A percentile compares a stretch with the other conserved stretches of the same genome.
Evolutionary conservation across 2,113 vertebrate species (phyloP).

Genomic region (Peucedramus taeniatus): DNA sequence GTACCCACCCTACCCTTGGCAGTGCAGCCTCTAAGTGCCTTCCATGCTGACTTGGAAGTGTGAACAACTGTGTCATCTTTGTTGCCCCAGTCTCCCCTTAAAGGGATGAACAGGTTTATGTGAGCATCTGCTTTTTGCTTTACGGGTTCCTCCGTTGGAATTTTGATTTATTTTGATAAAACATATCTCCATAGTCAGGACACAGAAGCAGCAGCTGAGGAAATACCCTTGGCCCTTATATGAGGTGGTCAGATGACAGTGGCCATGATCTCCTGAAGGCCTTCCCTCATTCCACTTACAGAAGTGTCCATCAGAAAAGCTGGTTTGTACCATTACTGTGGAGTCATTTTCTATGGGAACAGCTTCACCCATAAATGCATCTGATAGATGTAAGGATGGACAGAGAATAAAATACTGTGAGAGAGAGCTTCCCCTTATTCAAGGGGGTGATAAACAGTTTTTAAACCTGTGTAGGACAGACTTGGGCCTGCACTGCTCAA

Average conservation of each 20-base stretch:
- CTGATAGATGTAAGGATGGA: background rate
- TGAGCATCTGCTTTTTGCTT: background rate
- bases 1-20: background rate
- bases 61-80: background rate
- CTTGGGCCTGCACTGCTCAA: background rate
- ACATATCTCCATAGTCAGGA: background rate
- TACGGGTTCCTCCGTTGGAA: background rate
- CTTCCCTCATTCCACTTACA: background rate
- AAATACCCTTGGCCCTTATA: background rate
- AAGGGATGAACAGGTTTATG: background rate
- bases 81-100: background rate
- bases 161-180: background rate
- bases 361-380: background rate
- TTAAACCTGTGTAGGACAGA: background rate
- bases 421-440: background rate
- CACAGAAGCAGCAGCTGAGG: background rate
- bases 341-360: background rate
- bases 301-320: background rate
- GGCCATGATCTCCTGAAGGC: background rate
- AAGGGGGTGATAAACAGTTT: background rate
- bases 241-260: background rate
- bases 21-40: rapidly evolving
- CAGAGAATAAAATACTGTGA: background rate
- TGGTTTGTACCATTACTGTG: background rate
- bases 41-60: background rate